These are phyloP conservation scores for Calliphora vicina DNA, from an alignment of 1,140 invertebrate genomes.

Conservation along the genomic window DNA sequence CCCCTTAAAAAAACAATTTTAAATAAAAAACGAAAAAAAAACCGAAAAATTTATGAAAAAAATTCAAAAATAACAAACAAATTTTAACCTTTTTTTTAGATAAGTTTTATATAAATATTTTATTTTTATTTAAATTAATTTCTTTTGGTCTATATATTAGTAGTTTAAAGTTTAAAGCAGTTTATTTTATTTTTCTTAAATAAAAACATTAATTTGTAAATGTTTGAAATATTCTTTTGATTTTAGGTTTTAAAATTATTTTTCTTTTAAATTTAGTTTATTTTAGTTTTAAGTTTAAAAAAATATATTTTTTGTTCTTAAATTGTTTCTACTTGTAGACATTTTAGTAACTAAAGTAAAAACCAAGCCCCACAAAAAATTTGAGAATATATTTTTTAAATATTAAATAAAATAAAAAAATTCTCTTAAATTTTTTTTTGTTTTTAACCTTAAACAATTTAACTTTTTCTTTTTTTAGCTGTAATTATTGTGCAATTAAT, in stretches of 20 bases:
- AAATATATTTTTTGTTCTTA: neutral
- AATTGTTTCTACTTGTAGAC: no score
- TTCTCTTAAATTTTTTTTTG: neutral
- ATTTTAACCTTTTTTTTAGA: neutral
- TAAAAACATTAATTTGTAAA: neutral
- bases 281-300: neutral
- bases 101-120: neutral
- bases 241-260: neutral
- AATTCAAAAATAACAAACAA: neutral
- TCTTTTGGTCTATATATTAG: neutral
- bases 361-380: neutral
- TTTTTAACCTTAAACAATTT: neutral
- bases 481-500: conserved; percentile 33
- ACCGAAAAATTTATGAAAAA: neutral
- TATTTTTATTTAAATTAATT: no score
- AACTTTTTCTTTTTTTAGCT: conserved; percentile 12
- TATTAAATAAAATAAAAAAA: neutral
- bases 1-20: neutral
- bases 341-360: neutral
- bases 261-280: neutral
- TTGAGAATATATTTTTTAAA: neutral
- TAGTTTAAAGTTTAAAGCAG: neutral
- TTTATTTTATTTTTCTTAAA: neutral
- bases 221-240: neutral
- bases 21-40: neutral